Percentiles rank a stretch among this genome's conserved stretches.
These are phyloP conservation scores for Phoeniculus purpureus DNA, from an alignment of 2,797 vertebrate genomes.

Conservation along the genomic window DNA sequence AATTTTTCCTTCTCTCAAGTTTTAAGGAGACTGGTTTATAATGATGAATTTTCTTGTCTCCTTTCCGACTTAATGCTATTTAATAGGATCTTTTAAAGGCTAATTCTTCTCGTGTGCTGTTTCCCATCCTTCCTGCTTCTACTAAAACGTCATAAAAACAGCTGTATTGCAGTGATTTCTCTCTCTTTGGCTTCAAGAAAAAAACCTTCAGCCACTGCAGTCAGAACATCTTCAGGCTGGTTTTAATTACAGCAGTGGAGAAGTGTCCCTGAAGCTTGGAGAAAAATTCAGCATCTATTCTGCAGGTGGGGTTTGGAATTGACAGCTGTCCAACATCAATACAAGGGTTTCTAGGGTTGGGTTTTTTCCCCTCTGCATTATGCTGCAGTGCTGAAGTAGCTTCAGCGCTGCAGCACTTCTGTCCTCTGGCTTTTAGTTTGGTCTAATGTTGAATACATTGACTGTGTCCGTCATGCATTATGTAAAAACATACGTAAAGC, in stretches of 20 bases:
- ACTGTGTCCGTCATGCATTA: neutral
- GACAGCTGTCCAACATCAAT: neutral
- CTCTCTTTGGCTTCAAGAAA: neutral
- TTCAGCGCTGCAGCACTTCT: neutral
- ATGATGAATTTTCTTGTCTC: neutral
- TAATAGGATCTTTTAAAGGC: neutral
- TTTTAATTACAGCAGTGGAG: neutral
- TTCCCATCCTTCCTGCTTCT: neutral
- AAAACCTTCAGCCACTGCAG: neutral
- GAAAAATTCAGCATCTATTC: neutral
- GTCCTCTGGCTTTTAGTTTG: neutral
- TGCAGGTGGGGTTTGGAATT: neutral
- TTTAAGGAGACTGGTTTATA: neutral
- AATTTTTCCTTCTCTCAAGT: neutral
- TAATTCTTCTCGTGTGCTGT: neutral
- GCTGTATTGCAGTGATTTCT: neutral
- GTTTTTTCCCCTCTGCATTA: neutral
- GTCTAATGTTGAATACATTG: rapidly evolving
- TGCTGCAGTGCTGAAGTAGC: neutral
- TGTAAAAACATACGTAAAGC: neutral
- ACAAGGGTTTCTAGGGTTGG: neutral
- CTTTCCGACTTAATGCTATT: neutral
- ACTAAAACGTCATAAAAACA: neutral
- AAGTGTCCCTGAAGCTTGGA: neutral
- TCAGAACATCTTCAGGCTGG: neutral